Conservation (phyloP, 1,140 invertebrate species). For the Cydia strobilella region DNA sequence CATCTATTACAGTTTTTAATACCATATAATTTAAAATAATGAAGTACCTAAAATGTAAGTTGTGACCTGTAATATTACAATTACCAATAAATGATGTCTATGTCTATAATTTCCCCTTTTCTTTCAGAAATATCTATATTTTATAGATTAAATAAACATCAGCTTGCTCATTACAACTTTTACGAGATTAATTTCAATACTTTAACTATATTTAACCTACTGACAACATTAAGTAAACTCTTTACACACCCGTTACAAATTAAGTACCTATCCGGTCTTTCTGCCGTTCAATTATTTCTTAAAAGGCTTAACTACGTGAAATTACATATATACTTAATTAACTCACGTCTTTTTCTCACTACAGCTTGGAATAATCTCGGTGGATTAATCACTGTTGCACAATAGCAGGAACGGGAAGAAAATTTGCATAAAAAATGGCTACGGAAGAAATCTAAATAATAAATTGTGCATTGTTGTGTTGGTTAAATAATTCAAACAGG, state of each 20-base stretch:
- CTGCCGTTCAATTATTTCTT: neutral
- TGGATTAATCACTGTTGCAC: constrained; percentile 39
- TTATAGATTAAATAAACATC: too few species aligned
- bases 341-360: neutral
- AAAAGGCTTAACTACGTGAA: neutral
- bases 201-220: too few species aligned
- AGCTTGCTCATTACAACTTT: too few species aligned
- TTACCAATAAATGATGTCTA: too few species aligned
- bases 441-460: constrained; percentile 70
- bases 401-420: constrained; percentile 43
- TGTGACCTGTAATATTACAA: too few species aligned
- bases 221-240: neutral
- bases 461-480: constrained; percentile 54
- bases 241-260: neutral
- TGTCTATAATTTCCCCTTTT: too few species aligned
- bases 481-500: constrained; percentile 5
- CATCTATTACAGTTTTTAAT: too few species aligned
- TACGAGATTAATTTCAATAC: too few species aligned
- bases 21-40: too few species aligned
- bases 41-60: too few species aligned
- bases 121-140: too few species aligned
- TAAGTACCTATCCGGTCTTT: too few species aligned
- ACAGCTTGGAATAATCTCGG: constrained; percentile 26
- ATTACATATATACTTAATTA: neutral
- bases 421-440: constrained; percentile 71